Base-by-base conservation (phyloP, 2,888 invertebrate genomes). In the Copidosoma aretas region DNA sequence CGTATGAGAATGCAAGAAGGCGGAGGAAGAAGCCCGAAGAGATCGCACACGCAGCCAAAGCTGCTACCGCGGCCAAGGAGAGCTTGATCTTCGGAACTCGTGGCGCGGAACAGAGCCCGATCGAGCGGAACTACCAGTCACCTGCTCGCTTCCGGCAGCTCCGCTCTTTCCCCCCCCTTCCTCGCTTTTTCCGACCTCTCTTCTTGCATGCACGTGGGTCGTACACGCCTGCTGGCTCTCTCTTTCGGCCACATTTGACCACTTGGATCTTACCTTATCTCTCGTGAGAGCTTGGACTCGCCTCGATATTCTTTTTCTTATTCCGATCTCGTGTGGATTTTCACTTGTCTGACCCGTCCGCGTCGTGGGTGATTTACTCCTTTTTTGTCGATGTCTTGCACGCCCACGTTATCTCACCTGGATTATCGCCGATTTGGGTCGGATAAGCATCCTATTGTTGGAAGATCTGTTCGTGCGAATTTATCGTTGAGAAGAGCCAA, bases 51-150 rank as follows among this genome's bases (percentile, higher is more conserved):
- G 69, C 25, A 64, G 21, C 73, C 73, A 74, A 72, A 64, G 65
- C 57, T 69, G 69, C 71, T 73, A 74, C 74, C 43, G 14, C 12
- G 15, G 17, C 3, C 8, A 12, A 17, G 17, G 60, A 53, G 56
- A 54, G 52, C 73, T 77, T 79, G 83, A 82, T 83, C 82, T 81
- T 79, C 79, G 79, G 75, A 76, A 77, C 80, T 77, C 78, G 74
- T 81, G 80, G 80, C 80, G 83, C 82, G 83, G 82, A 83, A 84
- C 83, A 81, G 80, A 39, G 43, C 75, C 79, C 82, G 82, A 83
- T 83, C 78, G 80, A 80, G 83, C 81, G 81, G 82, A 84, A 83
- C 83, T 81, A 80, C 81, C 80, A 81, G 82, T 82, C 83, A 83
- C 83, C 83, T 84, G 83, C 79, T 82, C 79, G 80, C 81, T 83